Evolutionary conservation across 2,797 vertebrate species (phyloP), one percentile per base, ranked within the genome.

Genomic region (Rhabdomys pumilio): DNA sequence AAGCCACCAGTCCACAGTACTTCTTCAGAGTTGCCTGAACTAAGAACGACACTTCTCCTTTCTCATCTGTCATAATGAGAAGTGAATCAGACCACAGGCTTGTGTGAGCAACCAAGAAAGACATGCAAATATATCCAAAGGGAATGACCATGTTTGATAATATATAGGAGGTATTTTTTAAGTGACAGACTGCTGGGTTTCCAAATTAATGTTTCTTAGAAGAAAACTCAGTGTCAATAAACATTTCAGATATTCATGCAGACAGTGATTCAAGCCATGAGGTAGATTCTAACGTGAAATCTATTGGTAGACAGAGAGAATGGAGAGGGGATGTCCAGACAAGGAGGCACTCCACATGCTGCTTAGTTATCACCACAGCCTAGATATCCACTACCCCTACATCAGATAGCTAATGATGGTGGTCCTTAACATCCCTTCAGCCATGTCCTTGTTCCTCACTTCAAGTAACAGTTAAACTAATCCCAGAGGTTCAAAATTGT

Each of bases 141-240:
- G 22, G 14, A 4, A 6, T 59, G 69, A 61, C 38, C 34, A 50
- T 12, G 19, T n/a, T 41, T 79, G 69, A 77, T 47, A 38, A 24
- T 73, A 2, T 2, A 77, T 19, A 63, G 57, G 77, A 61, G 38
- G 12, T 61, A 1, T 94, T 89, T 79, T 63, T 59, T 7, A 31
- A 90, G 86, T 59, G 57, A 19, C 34, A 80, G 75, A 20, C 7
- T 26, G 44, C 59, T 85, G 59, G 77, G 10, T 89, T 84, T 34
- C 24, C 31, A 83, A 55, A 92, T 67, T 93, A 55, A 89, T 59
- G 14, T 81, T 96, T 84, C 79, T 96, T 92, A 96, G 76, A 92
- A 87, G 81, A 94, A 55, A 93, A 80, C 14, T 55, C 69, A 44
- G 9, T 86, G n/a, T 3, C 59, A 87, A 82, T 83, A 96, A 89